These are phyloP conservation scores for Corbicula japonica DNA, from an alignment of 2,888 invertebrate genomes.

Conservation along the genomic window DNA sequence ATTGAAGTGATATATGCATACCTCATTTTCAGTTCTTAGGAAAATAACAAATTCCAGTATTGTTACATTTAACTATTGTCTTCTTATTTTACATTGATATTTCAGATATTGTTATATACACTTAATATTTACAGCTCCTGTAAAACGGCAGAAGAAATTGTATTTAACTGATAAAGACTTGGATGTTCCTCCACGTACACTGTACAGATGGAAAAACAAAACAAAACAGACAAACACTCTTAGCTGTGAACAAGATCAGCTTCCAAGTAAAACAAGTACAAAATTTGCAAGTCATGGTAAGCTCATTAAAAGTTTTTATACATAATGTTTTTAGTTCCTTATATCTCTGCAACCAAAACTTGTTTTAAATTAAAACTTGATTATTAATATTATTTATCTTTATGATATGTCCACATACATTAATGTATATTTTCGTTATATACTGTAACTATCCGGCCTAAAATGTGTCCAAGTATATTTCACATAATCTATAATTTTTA, in stretches of 20 bases:
- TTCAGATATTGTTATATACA: not conserved
- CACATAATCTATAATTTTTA: not conserved
- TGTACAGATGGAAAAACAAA: conserved; percentile 20
- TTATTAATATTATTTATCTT: conserved; percentile 1
- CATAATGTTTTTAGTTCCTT: not conserved
- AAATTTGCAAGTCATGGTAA: conserved; percentile 17
- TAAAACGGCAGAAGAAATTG: conserved; percentile 39
- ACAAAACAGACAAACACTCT: conserved; percentile 5
- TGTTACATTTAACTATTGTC: conserved; percentile 1
- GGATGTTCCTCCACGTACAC: conserved; percentile 27
- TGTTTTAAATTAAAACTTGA: conserved; percentile 1
- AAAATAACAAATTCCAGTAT: conserved; percentile 1
- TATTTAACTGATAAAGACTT: conserved; percentile 19
- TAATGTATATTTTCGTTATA: not conserved
- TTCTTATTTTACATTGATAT: conserved; percentile 1
- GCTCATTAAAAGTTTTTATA: not conserved
- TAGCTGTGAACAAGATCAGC: conserved; percentile 18
- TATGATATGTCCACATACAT: not conserved
- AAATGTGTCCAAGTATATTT: conserved; percentile 1
- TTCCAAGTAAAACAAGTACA: conserved; percentile 6
- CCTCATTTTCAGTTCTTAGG: no score
- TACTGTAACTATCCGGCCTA: not conserved
- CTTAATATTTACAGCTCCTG: conserved; percentile 28
- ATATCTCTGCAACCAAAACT: conserved; percentile 1
- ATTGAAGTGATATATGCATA: no score